These are phyloP conservation scores for Agrochola litura DNA, from an alignment of 2,888 invertebrate species.

Conservation along the genomic window DNA sequence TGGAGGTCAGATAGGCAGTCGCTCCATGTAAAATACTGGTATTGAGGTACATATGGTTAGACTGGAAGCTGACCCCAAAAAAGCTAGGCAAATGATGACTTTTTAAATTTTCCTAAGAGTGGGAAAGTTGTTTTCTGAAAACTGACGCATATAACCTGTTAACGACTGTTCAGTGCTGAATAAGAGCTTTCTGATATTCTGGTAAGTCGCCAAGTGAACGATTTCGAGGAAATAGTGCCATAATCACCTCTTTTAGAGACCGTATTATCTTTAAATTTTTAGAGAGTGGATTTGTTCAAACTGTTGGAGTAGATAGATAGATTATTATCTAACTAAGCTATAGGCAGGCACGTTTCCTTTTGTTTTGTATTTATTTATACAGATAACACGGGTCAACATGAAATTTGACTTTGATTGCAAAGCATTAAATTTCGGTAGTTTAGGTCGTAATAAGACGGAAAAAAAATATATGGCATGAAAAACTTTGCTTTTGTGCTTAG, in stretches of 20 bases:
- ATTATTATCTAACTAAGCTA: neutral
- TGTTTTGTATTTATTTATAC: too few relatives aligned
- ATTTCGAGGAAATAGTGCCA: constrained; percentile 9
- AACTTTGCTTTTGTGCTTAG: too few relatives aligned
- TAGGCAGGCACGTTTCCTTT: too few relatives aligned
- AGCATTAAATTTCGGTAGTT: too few relatives aligned
- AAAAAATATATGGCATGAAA: too few relatives aligned
- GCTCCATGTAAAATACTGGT: neutral
- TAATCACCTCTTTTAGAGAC: constrained; percentile 15
- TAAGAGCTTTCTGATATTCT: constrained; percentile 24
- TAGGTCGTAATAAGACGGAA: too few relatives aligned
- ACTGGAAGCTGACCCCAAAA: neutral
- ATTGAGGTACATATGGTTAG: neutral
- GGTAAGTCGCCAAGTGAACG: constrained; percentile 31
- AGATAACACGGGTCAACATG: too few relatives aligned
- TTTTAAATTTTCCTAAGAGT: too few relatives aligned
- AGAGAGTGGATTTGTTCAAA: neutral
- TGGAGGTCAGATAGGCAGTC: neutral
- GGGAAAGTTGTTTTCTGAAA: neutral
- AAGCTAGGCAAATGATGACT: neutral
- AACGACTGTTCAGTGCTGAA: neutral
- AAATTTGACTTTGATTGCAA: too few relatives aligned
- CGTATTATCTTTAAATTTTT: neutral
- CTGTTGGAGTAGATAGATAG: neutral
- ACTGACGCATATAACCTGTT: constrained; percentile 3